These are phyloP conservation scores for Suricata suricatta DNA, from an alignment of 2,113 vertebrate genomes.

Conservation along the genomic window DNA sequence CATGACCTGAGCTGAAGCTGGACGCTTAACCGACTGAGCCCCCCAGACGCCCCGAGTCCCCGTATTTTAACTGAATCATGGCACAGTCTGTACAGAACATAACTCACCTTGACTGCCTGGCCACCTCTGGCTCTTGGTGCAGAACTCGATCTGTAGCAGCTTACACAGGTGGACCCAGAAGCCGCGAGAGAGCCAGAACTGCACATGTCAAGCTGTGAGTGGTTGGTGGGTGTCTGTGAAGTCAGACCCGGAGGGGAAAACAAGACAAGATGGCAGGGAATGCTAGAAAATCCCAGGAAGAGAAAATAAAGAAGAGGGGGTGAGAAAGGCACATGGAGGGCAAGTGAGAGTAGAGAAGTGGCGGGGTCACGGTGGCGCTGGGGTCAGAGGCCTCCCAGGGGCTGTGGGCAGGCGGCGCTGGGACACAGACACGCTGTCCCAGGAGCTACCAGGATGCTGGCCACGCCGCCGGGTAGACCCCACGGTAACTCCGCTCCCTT, in stretches of 20 bases:
- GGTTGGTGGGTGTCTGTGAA: not conserved
- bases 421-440: not conserved
- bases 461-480: not conserved
- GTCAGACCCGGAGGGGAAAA: not conserved
- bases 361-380: rapidly evolving
- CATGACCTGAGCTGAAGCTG: too few relatives aligned
- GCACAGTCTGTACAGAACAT: rapidly evolving
- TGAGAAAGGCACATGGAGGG: too few relatives aligned
- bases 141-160: not conserved
- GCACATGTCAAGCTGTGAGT: not conserved
- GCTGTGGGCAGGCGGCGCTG: rapidly evolving
- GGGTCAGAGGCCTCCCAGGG: not conserved
- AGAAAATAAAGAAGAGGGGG: not conserved
- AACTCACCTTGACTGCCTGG: not conserved
- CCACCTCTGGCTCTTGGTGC: not conserved
- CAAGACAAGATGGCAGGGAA: rapidly evolving
- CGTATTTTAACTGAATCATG: not conserved
- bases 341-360: rapidly evolving
- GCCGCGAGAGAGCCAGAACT: not conserved
- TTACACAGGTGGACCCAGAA: not conserved
- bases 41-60: not conserved
- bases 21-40: too few relatives aligned
- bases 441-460: not conserved
- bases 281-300: not conserved
- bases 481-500: not conserved